Percentiles rank a stretch among this genome's conserved stretches.
Evolutionary conservation across 2,888 invertebrate genomes (phyloP).

Genomic region (Strigamia transsilvanica): DNA sequence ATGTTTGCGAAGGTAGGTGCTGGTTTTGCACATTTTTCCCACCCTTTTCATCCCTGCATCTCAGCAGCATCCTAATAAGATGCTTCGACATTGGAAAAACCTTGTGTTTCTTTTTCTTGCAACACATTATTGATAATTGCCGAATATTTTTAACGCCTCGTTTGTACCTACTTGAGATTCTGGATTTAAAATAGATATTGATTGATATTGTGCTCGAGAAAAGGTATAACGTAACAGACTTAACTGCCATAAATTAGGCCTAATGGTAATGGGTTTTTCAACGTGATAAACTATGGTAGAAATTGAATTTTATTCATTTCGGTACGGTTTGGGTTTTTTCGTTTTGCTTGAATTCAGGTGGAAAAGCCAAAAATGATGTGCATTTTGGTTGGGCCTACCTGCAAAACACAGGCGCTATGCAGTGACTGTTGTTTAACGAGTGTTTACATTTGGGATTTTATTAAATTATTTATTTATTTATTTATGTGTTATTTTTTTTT

Average conservation of each 20-base stretch:
- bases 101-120: background rate
- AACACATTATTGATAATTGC: background rate
- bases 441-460: background rate
- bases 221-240: background rate
- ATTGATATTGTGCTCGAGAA: background rate
- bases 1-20: constrained; percentile 97
- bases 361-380: background rate
- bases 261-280: background rate
- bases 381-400: background rate
- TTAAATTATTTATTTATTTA: too few relatives aligned
- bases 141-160: background rate
- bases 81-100: constrained; percentile 16
- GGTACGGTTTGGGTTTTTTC: background rate
- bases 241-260: constrained; percentile 28
- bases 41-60: constrained; percentile 22
- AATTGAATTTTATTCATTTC: background rate
- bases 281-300: background rate
- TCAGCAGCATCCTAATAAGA: constrained; percentile 28
- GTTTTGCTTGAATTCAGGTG: background rate
- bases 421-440: background rate
- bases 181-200: constrained; percentile 7
- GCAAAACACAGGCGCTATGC: constrained; percentile 5
- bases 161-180: background rate
- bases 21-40: constrained; percentile 33
- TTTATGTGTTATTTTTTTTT: too few relatives aligned